Conservation (phyloP, 2,888 invertebrate species). For the Calephelis perditalis region DNA sequence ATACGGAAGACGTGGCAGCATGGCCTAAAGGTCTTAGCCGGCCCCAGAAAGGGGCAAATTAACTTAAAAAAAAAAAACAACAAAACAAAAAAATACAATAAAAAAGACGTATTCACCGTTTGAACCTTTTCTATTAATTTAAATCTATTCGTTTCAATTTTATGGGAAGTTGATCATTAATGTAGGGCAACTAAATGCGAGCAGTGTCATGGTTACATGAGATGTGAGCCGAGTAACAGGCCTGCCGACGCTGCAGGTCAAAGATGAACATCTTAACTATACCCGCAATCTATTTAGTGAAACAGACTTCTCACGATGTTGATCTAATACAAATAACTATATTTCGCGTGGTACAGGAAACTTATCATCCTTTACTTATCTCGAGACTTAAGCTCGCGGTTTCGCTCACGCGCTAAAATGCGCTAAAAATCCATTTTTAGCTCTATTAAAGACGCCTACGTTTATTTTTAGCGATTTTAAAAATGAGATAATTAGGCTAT, state of each 20-base stretch:
- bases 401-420: too few relatives aligned
- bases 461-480: conserved; percentile 2
- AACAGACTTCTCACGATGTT: conserved; percentile 31
- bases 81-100: too few relatives aligned
- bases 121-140: not conserved
- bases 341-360: conserved; percentile 4
- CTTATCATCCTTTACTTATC: conserved; percentile 5
- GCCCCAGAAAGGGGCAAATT: too few relatives aligned
- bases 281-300: conserved; percentile 25
- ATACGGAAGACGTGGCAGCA: too few relatives aligned
- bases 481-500: not conserved
- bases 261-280: conserved; percentile 39
- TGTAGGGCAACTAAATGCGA: conserved; percentile 45
- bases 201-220: conserved; percentile 52
- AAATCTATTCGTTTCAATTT: conserved; percentile 29
- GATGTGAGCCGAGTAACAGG: conserved; percentile 62
- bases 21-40: too few relatives aligned
- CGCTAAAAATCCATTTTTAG: not conserved
- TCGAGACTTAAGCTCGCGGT: not conserved
- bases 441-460: too few relatives aligned
- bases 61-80: too few relatives aligned
- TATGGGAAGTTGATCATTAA: conserved; percentile 38
- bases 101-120: not conserved
- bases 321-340: conserved; percentile 6
- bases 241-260: conserved; percentile 47